phyloP scores from a whole-genome alignment of 2,888 invertebrate genomes.

The Eupithecia pulchellata region DNA sequence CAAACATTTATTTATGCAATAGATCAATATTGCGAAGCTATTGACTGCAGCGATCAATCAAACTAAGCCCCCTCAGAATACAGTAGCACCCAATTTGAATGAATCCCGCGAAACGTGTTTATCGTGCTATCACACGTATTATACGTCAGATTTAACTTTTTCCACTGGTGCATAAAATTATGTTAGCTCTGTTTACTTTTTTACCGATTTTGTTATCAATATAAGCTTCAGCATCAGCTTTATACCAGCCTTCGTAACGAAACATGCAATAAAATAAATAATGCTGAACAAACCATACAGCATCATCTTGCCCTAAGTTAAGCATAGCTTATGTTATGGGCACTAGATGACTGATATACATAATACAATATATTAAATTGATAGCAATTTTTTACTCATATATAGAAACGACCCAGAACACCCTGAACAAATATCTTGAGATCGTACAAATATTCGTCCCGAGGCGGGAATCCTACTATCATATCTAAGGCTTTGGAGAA shows the following conservation, averaged over 20 bases:
- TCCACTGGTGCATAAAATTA: slow-evolving; percentile 24
- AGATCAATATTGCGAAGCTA: slow-evolving; percentile 17
- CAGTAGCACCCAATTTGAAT: slow-evolving; percentile 65
- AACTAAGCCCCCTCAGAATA: slow-evolving; percentile 61
- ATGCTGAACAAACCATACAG: too few species aligned
- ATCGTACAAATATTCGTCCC: too few species aligned
- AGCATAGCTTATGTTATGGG: too few species aligned
- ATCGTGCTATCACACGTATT: slow-evolving; percentile 59
- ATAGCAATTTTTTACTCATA: too few species aligned
- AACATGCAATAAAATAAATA: too few species aligned
- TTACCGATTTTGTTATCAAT: neutral
- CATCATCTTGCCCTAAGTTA: too few species aligned
- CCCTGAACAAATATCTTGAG: too few species aligned
- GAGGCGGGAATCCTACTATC: neutral
- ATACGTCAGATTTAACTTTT: slow-evolving; percentile 48
- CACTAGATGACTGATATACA: too few species aligned
- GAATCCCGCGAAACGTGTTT: slow-evolving; percentile 66
- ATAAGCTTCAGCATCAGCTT: too few species aligned
- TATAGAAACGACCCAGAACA: too few species aligned
- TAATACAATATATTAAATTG: too few species aligned
- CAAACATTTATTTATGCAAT: slow-evolving; percentile 8
- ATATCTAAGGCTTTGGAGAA: neutral
- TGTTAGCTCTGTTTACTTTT: slow-evolving; percentile 1
- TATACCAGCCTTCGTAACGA: too few species aligned
- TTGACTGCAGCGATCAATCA: slow-evolving; percentile 65